Evolutionary conservation across 1,140 invertebrate genomes (phyloP).

Genomic region (Agraylea sexmaculata): DNA sequence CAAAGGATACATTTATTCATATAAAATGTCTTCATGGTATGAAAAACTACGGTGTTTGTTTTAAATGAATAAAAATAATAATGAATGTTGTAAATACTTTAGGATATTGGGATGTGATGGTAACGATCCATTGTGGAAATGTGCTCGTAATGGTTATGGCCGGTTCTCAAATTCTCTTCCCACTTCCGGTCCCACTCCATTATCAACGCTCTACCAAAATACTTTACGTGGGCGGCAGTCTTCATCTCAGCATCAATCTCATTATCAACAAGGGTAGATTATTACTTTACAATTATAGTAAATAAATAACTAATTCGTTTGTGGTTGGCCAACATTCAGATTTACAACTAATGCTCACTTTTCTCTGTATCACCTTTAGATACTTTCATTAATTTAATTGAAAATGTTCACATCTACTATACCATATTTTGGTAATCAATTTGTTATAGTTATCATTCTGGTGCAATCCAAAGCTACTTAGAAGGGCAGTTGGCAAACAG

Average conservation of each 20-base stretch:
- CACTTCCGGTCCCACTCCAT: constrained; percentile 7
- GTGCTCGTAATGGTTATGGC: constrained; percentile 14
- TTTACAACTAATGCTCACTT: no score
- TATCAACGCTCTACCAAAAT: constrained; percentile 13
- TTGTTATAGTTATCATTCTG: constrained; percentile 25
- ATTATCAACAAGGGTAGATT: constrained; percentile 18
- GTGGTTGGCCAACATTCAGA: no score
- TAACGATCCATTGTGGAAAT: constrained; percentile 16
- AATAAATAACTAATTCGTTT: no score
- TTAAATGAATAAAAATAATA: not conserved
- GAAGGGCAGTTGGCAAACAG: constrained; percentile 64
- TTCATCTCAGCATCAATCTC: constrained; percentile 8
- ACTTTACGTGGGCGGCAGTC: constrained; percentile 12
- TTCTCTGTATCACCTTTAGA: no score
- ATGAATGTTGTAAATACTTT: constrained; percentile 4
- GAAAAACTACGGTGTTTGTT: no score
- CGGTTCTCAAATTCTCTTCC: constrained; percentile 4
- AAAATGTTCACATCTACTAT: not conserved
- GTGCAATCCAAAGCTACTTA: constrained; percentile 56
- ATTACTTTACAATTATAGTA: constrained; percentile 4
- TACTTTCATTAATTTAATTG: not conserved
- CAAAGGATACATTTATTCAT: constrained; percentile 53
- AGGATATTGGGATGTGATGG: constrained; percentile 19
- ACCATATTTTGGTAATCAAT: not conserved
- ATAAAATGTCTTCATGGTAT: constrained; percentile 54